phyloP scores from a whole-genome alignment of 2,888 invertebrate genomes.

The Hydroisotoma schaefferi region DNA sequence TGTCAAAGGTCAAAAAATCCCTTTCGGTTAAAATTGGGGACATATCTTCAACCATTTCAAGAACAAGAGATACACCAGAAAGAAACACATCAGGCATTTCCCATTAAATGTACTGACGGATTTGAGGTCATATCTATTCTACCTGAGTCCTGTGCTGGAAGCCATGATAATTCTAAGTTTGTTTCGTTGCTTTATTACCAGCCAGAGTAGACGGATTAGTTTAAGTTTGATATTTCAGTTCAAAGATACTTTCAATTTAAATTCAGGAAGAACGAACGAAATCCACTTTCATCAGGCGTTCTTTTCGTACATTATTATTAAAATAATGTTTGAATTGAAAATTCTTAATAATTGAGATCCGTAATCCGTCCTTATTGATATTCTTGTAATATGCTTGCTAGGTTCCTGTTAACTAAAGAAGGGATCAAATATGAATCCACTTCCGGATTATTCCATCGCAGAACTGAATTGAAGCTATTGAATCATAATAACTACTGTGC shows the following conservation, averaged over 20 bases:
- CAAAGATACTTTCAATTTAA: too few species aligned
- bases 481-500: constrained; percentile 20
- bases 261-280: too few species aligned
- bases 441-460: constrained; percentile 28
- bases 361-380: too few species aligned
- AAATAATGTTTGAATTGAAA: too few species aligned
- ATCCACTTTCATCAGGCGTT: too few species aligned
- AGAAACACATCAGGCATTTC: background rate
- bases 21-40: constrained; percentile 4
- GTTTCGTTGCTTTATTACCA: too few species aligned
- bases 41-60: background rate
- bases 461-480: constrained; percentile 14
- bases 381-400: too few species aligned
- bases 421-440: constrained; percentile 27
- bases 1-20: constrained; percentile 3
- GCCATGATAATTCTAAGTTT: too few species aligned
- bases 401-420: constrained; percentile 17
- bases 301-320: too few species aligned
- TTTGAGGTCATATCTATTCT: constrained; percentile 13
- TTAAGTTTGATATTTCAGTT: too few species aligned
- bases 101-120: constrained; percentile 19
- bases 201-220: too few species aligned
- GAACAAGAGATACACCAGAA: background rate
- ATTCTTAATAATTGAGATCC: too few species aligned
- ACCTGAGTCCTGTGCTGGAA: constrained; percentile 7